Percentiles rank a stretch among this genome's conserved stretches.
Evolutionary conservation across 2,797 vertebrate genomes (phyloP).

Genomic region (Gorsachius magnificus): DNA sequence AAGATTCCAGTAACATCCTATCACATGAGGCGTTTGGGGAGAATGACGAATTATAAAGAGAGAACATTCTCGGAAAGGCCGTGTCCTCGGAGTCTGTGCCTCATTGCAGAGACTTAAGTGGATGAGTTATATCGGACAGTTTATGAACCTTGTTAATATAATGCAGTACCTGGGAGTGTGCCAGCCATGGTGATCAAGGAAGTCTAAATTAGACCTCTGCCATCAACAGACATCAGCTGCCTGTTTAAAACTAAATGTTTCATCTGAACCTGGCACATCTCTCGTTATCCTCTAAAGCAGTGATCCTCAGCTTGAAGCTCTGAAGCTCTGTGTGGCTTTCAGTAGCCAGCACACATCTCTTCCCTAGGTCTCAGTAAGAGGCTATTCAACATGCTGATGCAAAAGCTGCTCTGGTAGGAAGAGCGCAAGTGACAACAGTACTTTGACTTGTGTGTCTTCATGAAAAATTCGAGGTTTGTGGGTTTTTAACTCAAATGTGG

Average conservation of each 20-base stretch:
- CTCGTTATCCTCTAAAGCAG: neutral
- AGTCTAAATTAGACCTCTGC: constrained; percentile 65
- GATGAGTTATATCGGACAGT: constrained; percentile 62
- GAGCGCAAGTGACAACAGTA: neutral
- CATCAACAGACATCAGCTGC: constrained; percentile 24
- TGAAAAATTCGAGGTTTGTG: neutral
- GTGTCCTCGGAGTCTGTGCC: constrained; percentile 51
- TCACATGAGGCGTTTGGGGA: neutral
- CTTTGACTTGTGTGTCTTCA: neutral
- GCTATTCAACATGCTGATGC: neutral
- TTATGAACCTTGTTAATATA: constrained; percentile 72
- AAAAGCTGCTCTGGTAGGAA: neutral
- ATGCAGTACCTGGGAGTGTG: constrained; percentile 69
- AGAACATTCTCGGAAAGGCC: constrained; percentile 59
- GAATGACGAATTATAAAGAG: constrained; percentile 31
- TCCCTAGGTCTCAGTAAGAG: neutral
- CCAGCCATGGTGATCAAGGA: constrained; percentile 59
- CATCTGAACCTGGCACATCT: neutral
- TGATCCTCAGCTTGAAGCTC: neutral
- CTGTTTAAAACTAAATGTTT: constrained; percentile 46
- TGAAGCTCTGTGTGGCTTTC: neutral
- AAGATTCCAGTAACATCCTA: constrained; percentile 43
- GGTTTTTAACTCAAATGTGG: neutral
- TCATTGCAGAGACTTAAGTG: constrained; percentile 59
- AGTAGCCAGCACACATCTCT: neutral